These are phyloP conservation scores for Junonia oenone DNA, from an alignment of 2,888 invertebrate species.

Conservation along the genomic window DNA sequence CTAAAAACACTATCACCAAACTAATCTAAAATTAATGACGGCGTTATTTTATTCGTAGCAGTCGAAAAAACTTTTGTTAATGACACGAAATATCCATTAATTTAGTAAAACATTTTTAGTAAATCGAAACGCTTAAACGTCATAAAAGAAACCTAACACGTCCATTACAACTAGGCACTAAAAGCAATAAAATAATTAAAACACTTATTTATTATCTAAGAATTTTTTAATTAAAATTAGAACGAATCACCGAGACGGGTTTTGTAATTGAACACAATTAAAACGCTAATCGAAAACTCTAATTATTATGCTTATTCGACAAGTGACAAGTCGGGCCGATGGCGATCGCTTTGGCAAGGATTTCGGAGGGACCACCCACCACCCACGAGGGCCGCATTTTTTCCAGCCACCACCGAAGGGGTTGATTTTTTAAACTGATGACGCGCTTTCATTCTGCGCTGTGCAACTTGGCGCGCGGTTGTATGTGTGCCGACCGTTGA, in stretches of 20 bases:
- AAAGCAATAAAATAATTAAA: neutral
- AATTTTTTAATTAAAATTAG: constrained; percentile 18
- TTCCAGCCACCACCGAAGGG: constrained; percentile 75
- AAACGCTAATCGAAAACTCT: constrained; percentile 70
- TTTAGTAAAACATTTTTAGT: neutral
- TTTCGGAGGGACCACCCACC: constrained; percentile 71
- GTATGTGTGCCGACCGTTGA: constrained; percentile 69
- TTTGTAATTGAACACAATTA: constrained; percentile 39
- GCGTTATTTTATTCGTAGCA: constrained; percentile 11
- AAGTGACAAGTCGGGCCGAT: constrained; percentile 74
- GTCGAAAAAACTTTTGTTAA: neutral
- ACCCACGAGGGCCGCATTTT: constrained; percentile 65
- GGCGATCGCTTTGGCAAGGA: constrained; percentile 77
- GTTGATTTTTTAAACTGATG: constrained; percentile 82
- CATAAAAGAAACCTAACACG: neutral
- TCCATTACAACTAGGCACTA: neutral
- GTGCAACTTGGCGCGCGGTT: constrained; percentile 78
- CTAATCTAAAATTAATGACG: constrained; percentile 17
- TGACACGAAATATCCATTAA: neutral
- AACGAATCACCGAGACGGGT: constrained; percentile 12
- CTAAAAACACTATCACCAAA: constrained; percentile 17
- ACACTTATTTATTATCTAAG: constrained; percentile 4
- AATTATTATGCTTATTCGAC: constrained; percentile 77
- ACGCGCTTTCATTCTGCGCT: constrained; percentile 80
- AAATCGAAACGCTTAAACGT: neutral